These are phyloP conservation scores for Catocala sponsa DNA, from an alignment of 2,888 invertebrate genomes.

Conservation along the genomic window DNA sequence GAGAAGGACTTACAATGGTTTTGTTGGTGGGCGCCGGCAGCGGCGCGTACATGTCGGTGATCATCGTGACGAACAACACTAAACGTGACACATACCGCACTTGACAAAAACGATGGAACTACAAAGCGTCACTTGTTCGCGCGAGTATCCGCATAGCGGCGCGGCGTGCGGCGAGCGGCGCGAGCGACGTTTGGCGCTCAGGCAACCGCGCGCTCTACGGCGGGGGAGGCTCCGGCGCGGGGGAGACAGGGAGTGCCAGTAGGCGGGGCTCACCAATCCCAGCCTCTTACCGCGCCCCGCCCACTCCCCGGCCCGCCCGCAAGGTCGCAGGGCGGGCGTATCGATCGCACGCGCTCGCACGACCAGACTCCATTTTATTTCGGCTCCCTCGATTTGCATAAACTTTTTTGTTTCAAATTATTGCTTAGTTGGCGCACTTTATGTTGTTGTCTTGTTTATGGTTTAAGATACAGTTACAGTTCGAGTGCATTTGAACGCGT, in stretches of 20 bases:
- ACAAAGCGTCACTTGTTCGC: constrained; percentile 51
- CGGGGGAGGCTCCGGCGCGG: constrained; percentile 36
- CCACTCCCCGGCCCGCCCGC: constrained; percentile 80
- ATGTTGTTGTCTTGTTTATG: constrained; percentile 45
- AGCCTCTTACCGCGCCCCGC: constrained; percentile 81
- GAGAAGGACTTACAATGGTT: constrained; percentile 75
- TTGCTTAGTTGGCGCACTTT: constrained; percentile 61
- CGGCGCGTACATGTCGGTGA: constrained; percentile 85
- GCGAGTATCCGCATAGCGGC: constrained; percentile 60
- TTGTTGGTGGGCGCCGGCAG: constrained; percentile 80
- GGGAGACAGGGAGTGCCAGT: constrained; percentile 59
- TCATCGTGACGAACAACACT: constrained; percentile 76
- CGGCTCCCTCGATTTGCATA: constrained; percentile 85
- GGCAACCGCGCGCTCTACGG: constrained; percentile 48
- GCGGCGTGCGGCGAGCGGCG: constrained; percentile 51
- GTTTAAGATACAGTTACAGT: constrained; percentile 34
- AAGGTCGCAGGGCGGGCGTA: constrained; percentile 81
- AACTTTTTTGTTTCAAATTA: constrained; percentile 82
- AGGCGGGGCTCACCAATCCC: constrained; percentile 77
- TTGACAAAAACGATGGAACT: constrained; percentile 37
- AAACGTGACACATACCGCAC: constrained; percentile 58
- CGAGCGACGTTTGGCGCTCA: constrained; percentile 54
- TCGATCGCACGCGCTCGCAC: constrained; percentile 83
- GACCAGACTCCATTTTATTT: constrained; percentile 86
- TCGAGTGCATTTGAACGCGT: neutral